Base-by-base conservation (phyloP, 2,888 invertebrate genomes). In the Microplitis manilae region DNA sequence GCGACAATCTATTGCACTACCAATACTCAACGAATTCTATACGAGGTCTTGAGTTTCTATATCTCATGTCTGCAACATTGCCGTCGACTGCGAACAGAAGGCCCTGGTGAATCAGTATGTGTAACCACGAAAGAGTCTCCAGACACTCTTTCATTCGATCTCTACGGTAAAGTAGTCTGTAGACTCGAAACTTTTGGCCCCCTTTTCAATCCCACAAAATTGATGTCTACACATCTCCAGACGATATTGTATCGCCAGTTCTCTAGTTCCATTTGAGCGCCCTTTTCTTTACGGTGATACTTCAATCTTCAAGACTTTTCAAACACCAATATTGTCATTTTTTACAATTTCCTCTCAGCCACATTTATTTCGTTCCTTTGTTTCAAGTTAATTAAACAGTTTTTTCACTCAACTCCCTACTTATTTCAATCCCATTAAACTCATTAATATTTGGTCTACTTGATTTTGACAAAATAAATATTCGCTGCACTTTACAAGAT, bases 161-260 rank as follows among this genome's bases (percentile, higher is more conserved):
- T 68, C 65, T 67, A 67, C 40, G 67, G 41, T 76, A 39, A 30
- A 30, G 30, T 50, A 41, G 59, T 68, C 72, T 77, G 67, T 50
- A 61, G 59, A 72, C 71, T 69, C 72, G 76, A 71, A 80, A 73
- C 74, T 78, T 77, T 59, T 38, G 77, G 69, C 77, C 71, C 73
- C 67, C 69, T 15, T 67, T 77, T 77, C 81, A 81, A 80, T 80
- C 77, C 78, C 78, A 74, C 80, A 75, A 80, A 82, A 81, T 80
- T 80, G 80, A 80, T 81, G 79, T 81, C 80, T 80, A 83, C 81
- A 81, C 78, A 79, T 80, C 79, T 69, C 69, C 71, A 80, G 79
- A 81, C 80, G 80, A 83, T 82, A 83, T 81, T 80, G 80, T 80
- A 82, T 76, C 73, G 76, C 20, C 38, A 50, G 77, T 75, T 79